Conservation (phyloP, 2,113 vertebrate genomes). For the Syrmaticus mikado region DNA sequence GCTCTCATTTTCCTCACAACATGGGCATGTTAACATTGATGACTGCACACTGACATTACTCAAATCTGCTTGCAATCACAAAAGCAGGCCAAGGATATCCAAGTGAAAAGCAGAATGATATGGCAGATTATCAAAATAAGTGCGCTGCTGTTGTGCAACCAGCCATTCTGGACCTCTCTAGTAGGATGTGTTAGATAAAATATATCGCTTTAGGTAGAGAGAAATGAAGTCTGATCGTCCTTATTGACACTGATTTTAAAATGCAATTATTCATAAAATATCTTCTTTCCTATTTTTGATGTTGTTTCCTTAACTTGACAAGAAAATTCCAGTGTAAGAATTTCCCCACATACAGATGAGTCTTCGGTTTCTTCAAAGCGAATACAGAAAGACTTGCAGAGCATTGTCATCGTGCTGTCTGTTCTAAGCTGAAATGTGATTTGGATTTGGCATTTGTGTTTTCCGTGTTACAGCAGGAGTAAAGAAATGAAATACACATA, state of each 20-base stretch:
- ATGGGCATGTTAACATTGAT: neutral
- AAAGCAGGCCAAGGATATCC: neutral
- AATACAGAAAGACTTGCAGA: neutral
- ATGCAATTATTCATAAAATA: neutral
- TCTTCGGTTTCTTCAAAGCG: neutral
- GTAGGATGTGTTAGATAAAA: neutral
- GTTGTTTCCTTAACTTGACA: neutral
- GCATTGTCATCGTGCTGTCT: neutral
- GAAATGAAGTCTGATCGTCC: neutral
- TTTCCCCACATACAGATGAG: neutral
- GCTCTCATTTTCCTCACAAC: constrained; percentile 34
- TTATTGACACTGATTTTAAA: neutral
- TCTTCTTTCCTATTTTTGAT: neutral
- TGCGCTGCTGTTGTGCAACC: neutral
- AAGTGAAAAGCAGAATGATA: neutral
- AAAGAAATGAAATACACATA: neutral
- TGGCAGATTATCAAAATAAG: neutral
- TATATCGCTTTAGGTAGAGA: neutral
- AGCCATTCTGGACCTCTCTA: neutral
- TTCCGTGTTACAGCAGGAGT: neutral
- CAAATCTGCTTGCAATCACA: neutral
- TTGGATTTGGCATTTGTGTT: neutral
- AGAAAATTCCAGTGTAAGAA: neutral
- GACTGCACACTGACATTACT: neutral
- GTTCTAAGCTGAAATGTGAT: neutral